Evolutionary conservation across 2,113 vertebrate species (phyloP).

Genomic region (Gobiocypris rarus): DNA sequence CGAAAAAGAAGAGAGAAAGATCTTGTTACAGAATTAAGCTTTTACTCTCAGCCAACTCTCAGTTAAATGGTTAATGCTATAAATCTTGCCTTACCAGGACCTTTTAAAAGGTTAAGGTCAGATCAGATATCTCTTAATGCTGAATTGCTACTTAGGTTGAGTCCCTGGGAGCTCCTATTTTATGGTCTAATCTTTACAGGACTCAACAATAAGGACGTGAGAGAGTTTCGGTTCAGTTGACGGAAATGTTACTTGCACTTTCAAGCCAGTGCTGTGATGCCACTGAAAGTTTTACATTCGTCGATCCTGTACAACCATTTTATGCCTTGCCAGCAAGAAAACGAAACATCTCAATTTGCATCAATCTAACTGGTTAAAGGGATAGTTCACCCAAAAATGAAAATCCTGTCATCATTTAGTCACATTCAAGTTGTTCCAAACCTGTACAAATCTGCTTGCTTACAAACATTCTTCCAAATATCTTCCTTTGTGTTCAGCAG

Average conservation of each 20-base stretch:
- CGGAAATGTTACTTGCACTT: neutral
- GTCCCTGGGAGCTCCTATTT: constrained; percentile 3
- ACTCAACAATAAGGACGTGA: neutral
- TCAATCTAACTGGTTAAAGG: neutral
- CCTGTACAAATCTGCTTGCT: no score
- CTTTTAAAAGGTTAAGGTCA: neutral
- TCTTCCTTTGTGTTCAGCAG: no score
- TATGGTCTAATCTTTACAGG: constrained; percentile 9
- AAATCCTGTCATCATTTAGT: no score
- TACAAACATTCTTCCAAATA: no score
- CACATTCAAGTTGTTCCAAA: no score
- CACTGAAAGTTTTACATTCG: neutral
- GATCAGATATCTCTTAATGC: neutral
- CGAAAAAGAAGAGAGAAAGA: neutral
- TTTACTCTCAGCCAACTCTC: neutral
- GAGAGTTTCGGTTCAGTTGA: neutral
- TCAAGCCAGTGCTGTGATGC: neutral
- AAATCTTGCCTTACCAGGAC: neutral
- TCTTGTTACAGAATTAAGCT: constrained; percentile 9
- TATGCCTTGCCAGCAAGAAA: neutral
- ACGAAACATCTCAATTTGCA: no score
- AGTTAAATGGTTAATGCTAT: constrained; percentile 1
- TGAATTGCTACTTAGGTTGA: neutral
- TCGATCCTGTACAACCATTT: neutral
- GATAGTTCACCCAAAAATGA: no score